Percentiles rank a stretch among this genome's conserved stretches.
Evolutionary conservation across 2,888 invertebrate species (phyloP).

Genomic region (Diaperis boleti): DNA sequence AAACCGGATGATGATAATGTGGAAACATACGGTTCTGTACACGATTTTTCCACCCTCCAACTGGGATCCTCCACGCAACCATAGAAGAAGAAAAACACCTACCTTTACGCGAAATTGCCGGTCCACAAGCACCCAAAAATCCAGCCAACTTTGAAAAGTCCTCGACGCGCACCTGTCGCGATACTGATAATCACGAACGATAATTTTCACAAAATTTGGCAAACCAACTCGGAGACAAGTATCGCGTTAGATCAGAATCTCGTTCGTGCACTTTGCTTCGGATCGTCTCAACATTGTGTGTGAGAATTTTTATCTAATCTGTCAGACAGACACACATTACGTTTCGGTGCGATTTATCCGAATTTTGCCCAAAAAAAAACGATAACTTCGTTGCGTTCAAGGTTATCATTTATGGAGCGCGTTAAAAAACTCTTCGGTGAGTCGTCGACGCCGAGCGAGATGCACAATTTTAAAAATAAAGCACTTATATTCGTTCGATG

Average conservation of each 20-base stretch:
- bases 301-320: conserved; percentile 39
- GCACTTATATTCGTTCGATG: conserved; percentile 39
- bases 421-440: no score
- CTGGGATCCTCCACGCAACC: no score
- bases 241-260: conserved; percentile 2
- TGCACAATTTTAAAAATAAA: conserved; percentile 39
- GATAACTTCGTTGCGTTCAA: conserved; percentile 26
- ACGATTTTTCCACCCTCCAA: no score
- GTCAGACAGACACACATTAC: no score
- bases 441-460: conserved; percentile 4
- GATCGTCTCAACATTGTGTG: conserved; percentile 17
- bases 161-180: conserved; percentile 1
- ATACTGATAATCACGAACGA: no score
- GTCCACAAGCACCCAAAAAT: background rate
- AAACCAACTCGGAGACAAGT: conserved; percentile 24
- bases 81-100: no score
- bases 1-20: no score
- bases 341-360: conserved; percentile 23
- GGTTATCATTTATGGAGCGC: conserved; percentile 33
- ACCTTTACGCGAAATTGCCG: no score
- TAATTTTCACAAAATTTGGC: conserved; percentile 30
- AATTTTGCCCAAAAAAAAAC: conserved; percentile 30
- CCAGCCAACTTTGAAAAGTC: background rate
- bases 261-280: conserved; percentile 9
- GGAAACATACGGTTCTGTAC: no score